Base-by-base conservation (phyloP, 2,888 invertebrate genomes). In the Himalopsyche japonica region DNA sequence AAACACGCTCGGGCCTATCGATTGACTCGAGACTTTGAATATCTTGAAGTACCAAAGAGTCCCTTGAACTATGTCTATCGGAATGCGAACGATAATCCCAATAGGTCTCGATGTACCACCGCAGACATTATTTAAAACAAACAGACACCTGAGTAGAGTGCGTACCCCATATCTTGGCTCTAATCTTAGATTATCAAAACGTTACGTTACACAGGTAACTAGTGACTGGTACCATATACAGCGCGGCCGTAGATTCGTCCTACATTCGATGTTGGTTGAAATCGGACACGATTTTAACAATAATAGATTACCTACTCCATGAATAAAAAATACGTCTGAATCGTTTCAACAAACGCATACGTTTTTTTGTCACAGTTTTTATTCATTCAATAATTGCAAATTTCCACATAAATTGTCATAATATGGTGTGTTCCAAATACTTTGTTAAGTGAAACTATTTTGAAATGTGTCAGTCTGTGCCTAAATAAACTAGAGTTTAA, bases 41-140 rank as follows among this genome's bases (percentile, higher is more conserved):
- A 82, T 48, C 79, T 37, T 64, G 27, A 32, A 12, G 70, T 30
- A 27, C 24, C 70, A 5, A 15, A 70, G 70, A 70, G 70, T 70
- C 78, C 57, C 43, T 43, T 37, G 81, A 34, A 82, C 64, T 24
- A 77, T 32, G 47, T 18, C 76, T 76, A 37, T 76, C 48, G 82
- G 78, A 82, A 82, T 82, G 82, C 27, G 77, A 57, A 82, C 82
- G 49, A 57, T 49, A 49, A 48, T 49, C 80, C 48, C 32, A 20
- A 34, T 77, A 37, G 34, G 10, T 77, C 27, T 70, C 27, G 10
- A 77, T 49, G 81, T 64, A 78, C 30, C 64, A 79, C 30, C 70
- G 70, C 70, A 27, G 70, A 70, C 24, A 70, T 70, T 70, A 79
- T 79, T 82, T 79, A 82, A 82, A 82, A 82, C 78, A 82, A 82